phyloP scores from a whole-genome alignment of 2,888 invertebrate genomes.

The Amblyjoppa proteus region DNA sequence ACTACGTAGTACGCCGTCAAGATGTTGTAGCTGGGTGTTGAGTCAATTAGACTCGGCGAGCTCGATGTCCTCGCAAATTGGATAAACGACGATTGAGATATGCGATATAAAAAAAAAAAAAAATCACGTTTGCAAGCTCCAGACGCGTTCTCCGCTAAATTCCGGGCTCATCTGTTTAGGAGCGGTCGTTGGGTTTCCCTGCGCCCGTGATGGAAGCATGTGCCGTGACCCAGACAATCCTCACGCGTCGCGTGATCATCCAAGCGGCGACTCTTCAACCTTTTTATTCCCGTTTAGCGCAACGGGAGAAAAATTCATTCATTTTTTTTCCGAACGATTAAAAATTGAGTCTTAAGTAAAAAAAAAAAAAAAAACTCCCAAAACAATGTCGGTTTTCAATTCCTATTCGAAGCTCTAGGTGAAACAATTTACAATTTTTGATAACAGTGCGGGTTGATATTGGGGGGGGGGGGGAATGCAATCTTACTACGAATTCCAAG shows the following conservation, averaged over 20 bases:
- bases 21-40: conserved; percentile 15
- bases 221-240: background rate
- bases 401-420: background rate
- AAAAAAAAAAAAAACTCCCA: too few relatives aligned
- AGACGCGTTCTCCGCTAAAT: conserved; percentile 17
- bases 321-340: too few relatives aligned
- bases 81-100: conserved; percentile 26
- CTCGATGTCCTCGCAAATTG: conserved; percentile 30
- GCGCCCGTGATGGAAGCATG: background rate
- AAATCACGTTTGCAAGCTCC: conserved; percentile 1
- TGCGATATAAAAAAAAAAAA: background rate
- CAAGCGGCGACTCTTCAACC: background rate
- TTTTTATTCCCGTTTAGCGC: too few relatives aligned
- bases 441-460: too few relatives aligned
- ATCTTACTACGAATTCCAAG: too few relatives aligned
- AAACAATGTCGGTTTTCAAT: background rate
- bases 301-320: too few relatives aligned
- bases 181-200: conserved; percentile 25
- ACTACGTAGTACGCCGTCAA: background rate
- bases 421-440: background rate
- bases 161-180: conserved; percentile 15
- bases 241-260: background rate
- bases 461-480: too few relatives aligned
- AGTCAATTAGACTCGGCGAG: background rate
- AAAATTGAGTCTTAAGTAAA: too few relatives aligned